A percentile compares a stretch with the other conserved stretches of the same genome.
Evolutionary conservation across 1,140 invertebrate species (phyloP).

Genomic region (Drosophila saltans): DNA sequence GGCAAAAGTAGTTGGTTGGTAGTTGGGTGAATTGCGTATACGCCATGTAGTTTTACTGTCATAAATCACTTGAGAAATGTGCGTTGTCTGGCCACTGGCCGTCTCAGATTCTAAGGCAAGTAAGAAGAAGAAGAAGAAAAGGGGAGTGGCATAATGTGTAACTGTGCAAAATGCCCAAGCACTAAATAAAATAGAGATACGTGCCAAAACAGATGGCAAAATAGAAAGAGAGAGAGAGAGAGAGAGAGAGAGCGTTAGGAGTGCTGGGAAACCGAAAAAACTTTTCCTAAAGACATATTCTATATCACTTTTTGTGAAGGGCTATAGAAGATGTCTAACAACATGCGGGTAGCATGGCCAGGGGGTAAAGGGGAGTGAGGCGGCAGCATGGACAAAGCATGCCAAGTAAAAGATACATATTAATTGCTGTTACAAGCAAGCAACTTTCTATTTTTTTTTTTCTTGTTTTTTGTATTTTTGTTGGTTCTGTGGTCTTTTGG

Average conservation of each 20-base stretch:
- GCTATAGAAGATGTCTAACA: not conserved
- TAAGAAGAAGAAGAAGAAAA: not conserved
- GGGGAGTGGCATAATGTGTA: constrained; percentile 62
- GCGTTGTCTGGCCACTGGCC: constrained; percentile 32
- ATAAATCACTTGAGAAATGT: constrained; percentile 74
- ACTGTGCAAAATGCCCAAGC: constrained; percentile 67
- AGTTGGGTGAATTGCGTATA: constrained; percentile 63
- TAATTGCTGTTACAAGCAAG: constrained; percentile 60
- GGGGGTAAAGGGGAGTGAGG: constrained; percentile 12
- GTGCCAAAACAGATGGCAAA: constrained; percentile 51
- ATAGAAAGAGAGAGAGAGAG: constrained; percentile 1
- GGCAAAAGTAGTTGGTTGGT: constrained; percentile 36
- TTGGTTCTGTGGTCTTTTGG: constrained; percentile 2
- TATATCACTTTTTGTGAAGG: constrained; percentile 3
- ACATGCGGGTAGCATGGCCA: not conserved
- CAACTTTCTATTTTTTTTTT: constrained; percentile 52
- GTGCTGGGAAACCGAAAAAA: constrained; percentile 20
- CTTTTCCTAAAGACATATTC: constrained; percentile 33
- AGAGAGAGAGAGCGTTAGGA: not conserved
- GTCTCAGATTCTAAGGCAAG: not conserved
- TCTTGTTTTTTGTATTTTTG: not conserved
- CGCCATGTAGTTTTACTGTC: constrained; percentile 53
- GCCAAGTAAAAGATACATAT: constrained; percentile 78
- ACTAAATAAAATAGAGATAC: constrained; percentile 71
- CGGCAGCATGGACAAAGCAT: constrained; percentile 55